Evolutionary conservation across 2,888 invertebrate genomes (phyloP), one percentile per base, ranked within the genome.

Genomic region (Himalopsyche tibetana): DNA sequence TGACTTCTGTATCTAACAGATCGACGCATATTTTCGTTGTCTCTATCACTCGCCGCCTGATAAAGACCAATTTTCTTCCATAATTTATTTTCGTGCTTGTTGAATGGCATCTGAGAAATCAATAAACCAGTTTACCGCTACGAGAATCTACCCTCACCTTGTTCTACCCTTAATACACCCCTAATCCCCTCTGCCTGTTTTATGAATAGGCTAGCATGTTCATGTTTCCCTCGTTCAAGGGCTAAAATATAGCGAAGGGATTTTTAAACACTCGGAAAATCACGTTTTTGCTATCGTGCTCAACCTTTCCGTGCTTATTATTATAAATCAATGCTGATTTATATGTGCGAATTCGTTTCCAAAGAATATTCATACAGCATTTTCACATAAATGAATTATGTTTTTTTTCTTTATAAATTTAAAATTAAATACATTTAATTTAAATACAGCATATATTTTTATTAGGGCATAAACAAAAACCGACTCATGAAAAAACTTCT

Each of bases 21-120:
- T 74, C 74, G 45, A 45, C 45, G 12, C 9, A 74, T 6, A 74
- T 36, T 74, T 74, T 15, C 74, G 74, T 74, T 74, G 74, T 74
- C 69, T 69, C 69, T 69, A 36, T 69, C 69, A 69, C 9, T 28
- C 69, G n/a, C n/a, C 9, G 36, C 42, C 80, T 42, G 80, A n/a
- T 80, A 42, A 80, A 42, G 51, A 45, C 80, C 80, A 45, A 80
- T 80, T 19, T 80, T 80, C 80, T 80, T 80, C 80, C 80, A 80
- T 80, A 45, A 80, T 17, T 80, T 80, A 80, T n/a, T 80, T 80
- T 40, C 28, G 80, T 40, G 80, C 45, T 45, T 80, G 80, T 80
- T 51, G 80, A 80, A 80, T 80, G 80, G 80, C 80, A 42, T 42
- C 80, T 51, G 80, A 80, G 80, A 80, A 80, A 80, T 80, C 80